Conservation (phyloP, 2,888 invertebrate species). For the Athalia cordata region DNA sequence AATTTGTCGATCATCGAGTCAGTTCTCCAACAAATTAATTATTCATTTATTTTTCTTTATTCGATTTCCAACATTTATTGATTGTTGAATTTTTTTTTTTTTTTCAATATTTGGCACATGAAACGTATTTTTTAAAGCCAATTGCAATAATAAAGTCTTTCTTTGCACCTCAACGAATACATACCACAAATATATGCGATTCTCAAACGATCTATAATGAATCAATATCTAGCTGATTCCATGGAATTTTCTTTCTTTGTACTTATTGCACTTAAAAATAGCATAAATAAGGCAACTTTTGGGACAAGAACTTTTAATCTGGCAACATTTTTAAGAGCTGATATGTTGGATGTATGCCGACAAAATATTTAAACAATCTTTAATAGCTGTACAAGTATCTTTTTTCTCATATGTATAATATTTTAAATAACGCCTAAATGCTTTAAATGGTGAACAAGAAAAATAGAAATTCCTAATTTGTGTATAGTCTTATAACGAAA, state of each 20-base stretch:
- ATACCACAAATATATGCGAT: conserved; percentile 3
- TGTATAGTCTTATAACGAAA: too few relatives aligned
- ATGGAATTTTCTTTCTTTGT: neutral
- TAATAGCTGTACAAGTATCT: too few relatives aligned
- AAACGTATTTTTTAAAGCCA: neutral
- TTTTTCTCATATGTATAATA: too few relatives aligned
- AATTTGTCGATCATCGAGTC: neutral
- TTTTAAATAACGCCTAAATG: too few relatives aligned
- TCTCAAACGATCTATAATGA: too few relatives aligned
- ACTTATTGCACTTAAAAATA: neutral
- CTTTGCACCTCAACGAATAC: too few relatives aligned
- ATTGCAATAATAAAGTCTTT: neutral
- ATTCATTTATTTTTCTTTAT: neutral
- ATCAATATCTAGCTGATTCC: too few relatives aligned
- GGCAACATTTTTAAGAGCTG: conserved; percentile 19
- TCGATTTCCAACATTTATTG: neutral
- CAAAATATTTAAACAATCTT: neutral
- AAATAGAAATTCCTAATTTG: too few relatives aligned
- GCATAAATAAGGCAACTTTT: conserved; percentile 41
- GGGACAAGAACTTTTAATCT: conserved; percentile 23
- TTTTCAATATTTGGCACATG: conserved; percentile 1
- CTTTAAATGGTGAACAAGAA: too few relatives aligned
- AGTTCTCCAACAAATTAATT: neutral
- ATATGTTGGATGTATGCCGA: conserved; percentile 16
- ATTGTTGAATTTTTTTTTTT: neutral